A percentile compares a stretch with the other conserved stretches of the same genome.
These are phyloP conservation scores for Crypturellus undulatus DNA, from an alignment of 2,113 vertebrate genomes.

Conservation along the genomic window DNA sequence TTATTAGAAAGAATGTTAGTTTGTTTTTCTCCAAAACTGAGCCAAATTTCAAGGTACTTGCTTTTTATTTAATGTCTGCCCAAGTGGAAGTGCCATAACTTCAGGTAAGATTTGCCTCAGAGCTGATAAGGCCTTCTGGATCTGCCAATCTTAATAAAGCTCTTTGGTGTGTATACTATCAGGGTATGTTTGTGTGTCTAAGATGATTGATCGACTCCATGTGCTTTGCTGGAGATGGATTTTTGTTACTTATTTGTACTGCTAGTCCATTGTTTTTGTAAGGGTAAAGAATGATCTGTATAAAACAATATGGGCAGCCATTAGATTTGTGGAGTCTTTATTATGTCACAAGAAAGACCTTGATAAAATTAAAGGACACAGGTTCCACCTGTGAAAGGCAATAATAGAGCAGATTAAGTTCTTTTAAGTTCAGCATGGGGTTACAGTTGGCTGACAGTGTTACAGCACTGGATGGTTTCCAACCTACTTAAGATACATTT, in stretches of 20 bases:
- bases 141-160: not conserved
- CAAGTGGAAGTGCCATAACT: not conserved
- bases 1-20: not conserved
- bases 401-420: slow-evolving; percentile 74
- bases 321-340: slow-evolving; percentile 51
- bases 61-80: not conserved
- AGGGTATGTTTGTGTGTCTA: slow-evolving; percentile 1
- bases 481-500: slow-evolving; percentile 75
- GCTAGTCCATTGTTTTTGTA: slow-evolving; percentile 2
- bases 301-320: not conserved
- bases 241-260: slow-evolving; percentile 1
- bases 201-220: slow-evolving; percentile 39
- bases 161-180: not conserved
- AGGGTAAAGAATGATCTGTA: not conserved
- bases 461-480: slow-evolving; percentile 78
- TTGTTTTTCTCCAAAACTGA: not conserved
- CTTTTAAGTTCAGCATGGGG: slow-evolving; percentile 54
- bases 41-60: not conserved
- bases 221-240: not conserved
- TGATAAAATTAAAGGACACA: slow-evolving; percentile 72
- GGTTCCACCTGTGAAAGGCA: slow-evolving; percentile 77
- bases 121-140: slow-evolving; percentile 14
- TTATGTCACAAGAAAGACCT: slow-evolving; percentile 59
- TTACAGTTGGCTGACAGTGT: slow-evolving; percentile 65
- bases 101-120: slow-evolving; percentile 6